phyloP scores from a whole-genome alignment of 2,888 invertebrate species.

The Dorcus parallelipipedus region DNA sequence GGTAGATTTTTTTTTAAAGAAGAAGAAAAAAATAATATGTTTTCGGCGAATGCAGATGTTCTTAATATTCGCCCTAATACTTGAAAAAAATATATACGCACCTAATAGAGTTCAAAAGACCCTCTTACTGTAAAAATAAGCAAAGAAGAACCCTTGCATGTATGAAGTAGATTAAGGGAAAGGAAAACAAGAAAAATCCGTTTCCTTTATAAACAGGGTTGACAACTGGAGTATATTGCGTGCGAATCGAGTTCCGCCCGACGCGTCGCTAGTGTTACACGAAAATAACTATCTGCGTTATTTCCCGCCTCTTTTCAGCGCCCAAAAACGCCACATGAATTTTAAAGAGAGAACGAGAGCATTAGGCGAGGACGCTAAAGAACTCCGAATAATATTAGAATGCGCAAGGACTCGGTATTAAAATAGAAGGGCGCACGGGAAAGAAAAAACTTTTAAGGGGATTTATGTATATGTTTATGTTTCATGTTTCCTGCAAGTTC shows the following conservation, averaged over 20 bases:
- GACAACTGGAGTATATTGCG: conserved; percentile 31
- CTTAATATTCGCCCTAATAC: too few species aligned
- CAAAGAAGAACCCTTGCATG: conserved; percentile 23
- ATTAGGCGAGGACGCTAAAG: neutral
- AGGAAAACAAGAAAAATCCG: conserved; percentile 29
- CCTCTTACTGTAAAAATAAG: conserved; percentile 12
- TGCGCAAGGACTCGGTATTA: conserved; percentile 29
- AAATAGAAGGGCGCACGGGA: conserved; percentile 6
- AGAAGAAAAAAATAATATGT: too few species aligned
- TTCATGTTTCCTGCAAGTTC: too few species aligned
- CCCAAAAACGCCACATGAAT: neutral
- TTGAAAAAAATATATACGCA: neutral
- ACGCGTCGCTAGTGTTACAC: neutral
- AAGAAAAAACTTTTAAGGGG: neutral
- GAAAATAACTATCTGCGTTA: neutral
- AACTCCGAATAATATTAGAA: conserved; percentile 23
- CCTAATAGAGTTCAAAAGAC: neutral
- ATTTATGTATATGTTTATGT: neutral
- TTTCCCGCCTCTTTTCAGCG: neutral
- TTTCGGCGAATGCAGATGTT: too few species aligned
- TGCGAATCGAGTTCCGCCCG: conserved; percentile 23
- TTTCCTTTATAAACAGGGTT: conserved; percentile 32
- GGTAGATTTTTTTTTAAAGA: too few species aligned
- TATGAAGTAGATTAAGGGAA: conserved; percentile 29
- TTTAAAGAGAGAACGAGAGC: neutral